Percentiles rank a stretch among this genome's conserved stretches.
Conservation (phyloP, 2,888 invertebrate species). For the Epistrophe eligans region DNA sequence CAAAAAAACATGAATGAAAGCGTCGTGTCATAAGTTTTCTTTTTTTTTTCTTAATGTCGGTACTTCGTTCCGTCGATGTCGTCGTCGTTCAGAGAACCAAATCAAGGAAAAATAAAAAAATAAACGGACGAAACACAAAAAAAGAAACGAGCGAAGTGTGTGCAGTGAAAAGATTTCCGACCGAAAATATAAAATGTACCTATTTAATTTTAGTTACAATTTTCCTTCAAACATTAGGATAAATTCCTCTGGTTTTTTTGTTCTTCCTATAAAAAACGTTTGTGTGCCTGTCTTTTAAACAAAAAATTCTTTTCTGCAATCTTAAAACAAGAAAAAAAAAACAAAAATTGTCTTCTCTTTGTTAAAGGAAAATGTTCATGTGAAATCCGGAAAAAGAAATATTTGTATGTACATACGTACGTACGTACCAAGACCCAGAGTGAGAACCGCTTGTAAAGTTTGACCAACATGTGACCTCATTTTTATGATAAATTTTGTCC, state of each 20-base stretch:
- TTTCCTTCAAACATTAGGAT: slow-evolving; percentile 1
- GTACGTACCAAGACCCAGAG: slow-evolving; percentile 18
- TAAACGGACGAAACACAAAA: slow-evolving; percentile 42
- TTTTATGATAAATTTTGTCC: slow-evolving; percentile 40
- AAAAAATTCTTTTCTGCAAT: slow-evolving; percentile 17
- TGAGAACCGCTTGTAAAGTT: slow-evolving; percentile 50
- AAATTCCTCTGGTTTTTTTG: neutral
- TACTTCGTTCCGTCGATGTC: slow-evolving; percentile 34
- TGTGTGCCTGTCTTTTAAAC: neutral
- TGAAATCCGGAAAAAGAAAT: slow-evolving; percentile 27
- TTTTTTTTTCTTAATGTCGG: slow-evolving; percentile 60
- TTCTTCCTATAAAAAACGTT: neutral
- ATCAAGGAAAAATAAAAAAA: slow-evolving; percentile 50
- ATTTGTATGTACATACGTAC: slow-evolving; percentile 26
- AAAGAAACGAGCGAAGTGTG: slow-evolving; percentile 44
- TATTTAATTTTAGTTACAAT: neutral
- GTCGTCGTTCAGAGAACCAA: slow-evolving; percentile 41
- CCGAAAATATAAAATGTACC: slow-evolving; percentile 21
- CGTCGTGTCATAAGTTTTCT: slow-evolving; percentile 68
- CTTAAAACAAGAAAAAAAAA: slow-evolving; percentile 2
- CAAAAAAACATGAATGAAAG: slow-evolving; percentile 62
- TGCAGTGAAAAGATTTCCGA: slow-evolving; percentile 48
- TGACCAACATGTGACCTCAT: slow-evolving; percentile 72
- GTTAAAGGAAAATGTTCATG: slow-evolving; percentile 36
- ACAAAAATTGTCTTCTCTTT: slow-evolving; percentile 15